Evolutionary conservation across 2,113 vertebrate species (phyloP).

Genomic region (Furnarius figulus): DNA sequence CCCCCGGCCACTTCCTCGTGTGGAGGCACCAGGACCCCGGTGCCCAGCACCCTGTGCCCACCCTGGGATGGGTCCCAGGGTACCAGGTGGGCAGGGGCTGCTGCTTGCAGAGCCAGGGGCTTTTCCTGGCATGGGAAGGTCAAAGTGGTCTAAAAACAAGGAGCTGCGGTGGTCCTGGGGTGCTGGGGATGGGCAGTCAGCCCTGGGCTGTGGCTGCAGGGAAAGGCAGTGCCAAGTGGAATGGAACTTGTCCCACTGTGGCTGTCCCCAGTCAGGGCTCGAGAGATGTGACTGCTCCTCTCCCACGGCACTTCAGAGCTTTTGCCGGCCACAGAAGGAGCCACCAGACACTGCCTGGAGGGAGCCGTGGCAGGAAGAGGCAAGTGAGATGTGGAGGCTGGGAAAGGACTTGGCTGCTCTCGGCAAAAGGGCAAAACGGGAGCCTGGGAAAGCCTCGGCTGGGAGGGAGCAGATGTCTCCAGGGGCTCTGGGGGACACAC

Average conservation of each 20-base stretch:
- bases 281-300: background rate
- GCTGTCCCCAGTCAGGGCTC: background rate
- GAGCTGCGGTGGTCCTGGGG: fast-evolving
- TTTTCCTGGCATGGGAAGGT: background rate
- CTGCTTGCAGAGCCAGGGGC: background rate
- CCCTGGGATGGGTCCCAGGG: background rate
- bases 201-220: background rate
- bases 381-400: background rate
- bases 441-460: constrained; percentile 1
- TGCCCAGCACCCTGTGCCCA: background rate
- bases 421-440: background rate
- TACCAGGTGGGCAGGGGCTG: fast-evolving
- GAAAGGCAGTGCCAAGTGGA: background rate
- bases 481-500: fast-evolving
- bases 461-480: background rate
- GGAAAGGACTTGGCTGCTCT: background rate
- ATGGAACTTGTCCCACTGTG: fast-evolving
- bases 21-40: fast-evolving
- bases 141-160: background rate
- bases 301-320: background rate
- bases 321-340: background rate
- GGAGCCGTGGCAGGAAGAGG: background rate
- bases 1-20: constrained; percentile 38
- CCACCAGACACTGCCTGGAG: fast-evolving
- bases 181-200: background rate